Evolutionary conservation across 2,797 vertebrate genomes (phyloP).

Genomic region (Hippocampus kuda): DNA sequence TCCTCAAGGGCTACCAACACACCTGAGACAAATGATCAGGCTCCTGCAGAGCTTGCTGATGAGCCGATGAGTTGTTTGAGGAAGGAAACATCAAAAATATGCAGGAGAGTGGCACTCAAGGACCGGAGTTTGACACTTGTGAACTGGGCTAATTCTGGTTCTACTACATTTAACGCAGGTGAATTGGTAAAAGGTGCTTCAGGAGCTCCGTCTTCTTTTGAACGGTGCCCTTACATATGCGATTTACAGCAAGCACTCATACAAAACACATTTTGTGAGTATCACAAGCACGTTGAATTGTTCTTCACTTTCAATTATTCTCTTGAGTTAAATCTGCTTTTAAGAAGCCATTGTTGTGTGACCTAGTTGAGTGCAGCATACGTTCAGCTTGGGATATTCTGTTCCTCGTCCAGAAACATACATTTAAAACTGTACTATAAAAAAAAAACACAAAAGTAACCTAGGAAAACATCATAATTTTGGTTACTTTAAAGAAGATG

Average conservation of each 20-base stretch:
- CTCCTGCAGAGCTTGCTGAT: no score
- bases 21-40: no score
- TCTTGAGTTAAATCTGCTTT: slow-evolving; percentile 1
- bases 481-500: neutral
- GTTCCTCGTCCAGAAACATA: neutral
- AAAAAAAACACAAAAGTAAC: neutral
- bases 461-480: neutral
- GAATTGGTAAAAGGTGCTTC: neutral
- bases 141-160: neutral
- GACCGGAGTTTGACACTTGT: no score
- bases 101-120: no score
- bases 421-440: neutral
- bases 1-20: no score
- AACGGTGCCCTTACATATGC: neutral
- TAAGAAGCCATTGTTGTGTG: neutral
- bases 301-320: neutral
- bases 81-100: no score
- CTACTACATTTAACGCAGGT: neutral
- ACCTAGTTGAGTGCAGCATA: neutral
- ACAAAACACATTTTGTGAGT: no score
- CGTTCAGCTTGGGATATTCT: neutral
- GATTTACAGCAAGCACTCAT: neutral
- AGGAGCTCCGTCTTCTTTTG: neutral
- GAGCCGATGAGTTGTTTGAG: no score
- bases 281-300: neutral